Evolutionary conservation across 2,888 invertebrate species (phyloP), one percentile per base, ranked within the genome.

Genomic region (Lasioglossum vierecki): DNA sequence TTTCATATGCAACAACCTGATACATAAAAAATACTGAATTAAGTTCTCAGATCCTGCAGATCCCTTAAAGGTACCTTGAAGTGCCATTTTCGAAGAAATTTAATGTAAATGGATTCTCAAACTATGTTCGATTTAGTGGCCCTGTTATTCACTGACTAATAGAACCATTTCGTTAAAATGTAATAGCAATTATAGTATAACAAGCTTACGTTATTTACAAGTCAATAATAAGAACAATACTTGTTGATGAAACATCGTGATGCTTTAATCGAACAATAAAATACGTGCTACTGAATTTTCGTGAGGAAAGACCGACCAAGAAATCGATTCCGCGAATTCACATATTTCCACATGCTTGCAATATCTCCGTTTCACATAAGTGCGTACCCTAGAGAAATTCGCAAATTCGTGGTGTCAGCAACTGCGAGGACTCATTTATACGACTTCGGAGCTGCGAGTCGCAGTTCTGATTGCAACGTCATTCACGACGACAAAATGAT

Each of bases 371-470:
- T 77, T 57, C 44, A 60, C 77, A 83, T 76, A 85, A 84, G 75
- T 73, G 85, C 74, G 74, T 71, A 18, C 11, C 13, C 13, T 15
- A 11, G 18, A 15, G 26, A 82, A 80, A 87, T 80, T 41, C 57
- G 11, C 66, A 49, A 80, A 88, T 82, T 41, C 66, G 26, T 75
- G 66, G 26, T 30, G 73, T 90, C 90, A 88, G 88, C 89, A 60
- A 39, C 13, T 76, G 53, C 6, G 26, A 11, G 46, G 70, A 49
- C 63, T 84, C 60, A 85, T 87, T 77, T 89, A 83, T 11, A 13
- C 35, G 75, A 15, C n/a, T 35, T 44, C 30, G 5, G 22, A 30
- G 39, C 15, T 26, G 18, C 26, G 71, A 63, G 41, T 75, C 26
- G 53, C 85, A 90, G 85, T 89, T 73, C 57, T 68, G 49, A 49